Conservation (phyloP, 2,113 vertebrate species). For the Varanus salvator region DNA sequence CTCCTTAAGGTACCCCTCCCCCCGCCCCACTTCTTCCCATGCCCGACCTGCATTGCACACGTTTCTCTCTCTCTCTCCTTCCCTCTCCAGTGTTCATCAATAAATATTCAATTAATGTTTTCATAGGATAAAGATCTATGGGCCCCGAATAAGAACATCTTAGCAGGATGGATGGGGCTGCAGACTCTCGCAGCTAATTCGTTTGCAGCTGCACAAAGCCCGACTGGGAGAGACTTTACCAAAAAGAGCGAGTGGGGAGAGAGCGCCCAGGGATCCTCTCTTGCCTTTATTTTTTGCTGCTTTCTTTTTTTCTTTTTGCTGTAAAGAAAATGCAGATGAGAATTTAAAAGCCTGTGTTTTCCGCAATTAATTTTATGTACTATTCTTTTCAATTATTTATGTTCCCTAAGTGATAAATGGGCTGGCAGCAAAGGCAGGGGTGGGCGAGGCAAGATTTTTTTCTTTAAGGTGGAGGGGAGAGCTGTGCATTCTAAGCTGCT, state of each 20-base stretch:
- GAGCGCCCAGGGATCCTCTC: constrained; percentile 14
- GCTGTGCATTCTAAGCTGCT: neutral
- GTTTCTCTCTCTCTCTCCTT: neutral
- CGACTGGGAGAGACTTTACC: constrained; percentile 56
- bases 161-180: constrained; percentile 62
- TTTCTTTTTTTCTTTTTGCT: neutral
- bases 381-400: constrained; percentile 75
- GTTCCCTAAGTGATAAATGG: constrained; percentile 66
- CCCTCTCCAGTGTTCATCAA: constrained; percentile 31
- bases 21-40: constrained; percentile 19
- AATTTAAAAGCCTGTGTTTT: constrained; percentile 71
- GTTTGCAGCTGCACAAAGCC: constrained; percentile 55
- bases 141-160: constrained; percentile 56
- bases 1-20: neutral
- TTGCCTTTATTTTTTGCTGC: neutral
- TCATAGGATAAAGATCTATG: constrained; percentile 61
- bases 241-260: neutral
- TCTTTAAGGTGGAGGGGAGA: no score
- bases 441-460: constrained; percentile 7
- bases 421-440: neutral
- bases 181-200: constrained; percentile 57
- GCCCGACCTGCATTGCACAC: neutral
- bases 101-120: constrained; percentile 70
- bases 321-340: constrained; percentile 60
- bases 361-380: constrained; percentile 74